Percentiles rank a stretch among this genome's conserved stretches.
Conservation (phyloP, 2,888 invertebrate species). For the Vesta saturnalis region DNA sequence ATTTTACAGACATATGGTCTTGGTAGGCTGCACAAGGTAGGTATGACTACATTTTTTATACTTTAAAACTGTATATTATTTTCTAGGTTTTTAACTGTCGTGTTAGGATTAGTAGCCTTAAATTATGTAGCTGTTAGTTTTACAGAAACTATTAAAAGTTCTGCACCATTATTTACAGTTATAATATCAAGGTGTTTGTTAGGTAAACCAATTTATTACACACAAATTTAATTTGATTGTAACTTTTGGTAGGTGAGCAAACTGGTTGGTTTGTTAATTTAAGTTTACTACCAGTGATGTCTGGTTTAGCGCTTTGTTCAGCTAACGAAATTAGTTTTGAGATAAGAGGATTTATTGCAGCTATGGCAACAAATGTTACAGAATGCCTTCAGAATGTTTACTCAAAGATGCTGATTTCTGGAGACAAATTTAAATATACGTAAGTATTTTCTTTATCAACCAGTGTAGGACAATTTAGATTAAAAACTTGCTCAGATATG, state of each 20-base stretch:
- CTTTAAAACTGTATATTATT: background rate
- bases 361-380: slow-evolving; percentile 80
- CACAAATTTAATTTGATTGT: background rate
- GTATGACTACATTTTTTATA: slow-evolving; percentile 5
- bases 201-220: slow-evolving; percentile 60
- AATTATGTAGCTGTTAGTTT: slow-evolving; percentile 84
- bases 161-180: slow-evolving; percentile 82
- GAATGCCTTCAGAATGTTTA: slow-evolving; percentile 84
- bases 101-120: slow-evolving; percentile 77
- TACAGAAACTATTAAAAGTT: slow-evolving; percentile 84
- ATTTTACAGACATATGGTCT: slow-evolving; percentile 77
- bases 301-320: slow-evolving; percentile 78
- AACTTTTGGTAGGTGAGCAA: slow-evolving; percentile 66
- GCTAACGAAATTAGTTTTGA: slow-evolving; percentile 82
- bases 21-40: slow-evolving; percentile 78
- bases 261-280: slow-evolving; percentile 75
- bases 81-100: slow-evolving; percentile 74
- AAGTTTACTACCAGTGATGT: slow-evolving; percentile 81
- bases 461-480: slow-evolving; percentile 17
- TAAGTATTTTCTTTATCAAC: slow-evolving; percentile 61
- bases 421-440: slow-evolving; percentile 78
- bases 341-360: slow-evolving; percentile 75
- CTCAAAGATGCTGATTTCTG: slow-evolving; percentile 80
- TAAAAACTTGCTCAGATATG: no score
- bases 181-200: slow-evolving; percentile 73